A percentile compares a stretch with the other conserved stretches of the same genome.
Evolutionary conservation across 2,888 invertebrate genomes (phyloP).

Genomic region (Chorisops tibialis): DNA sequence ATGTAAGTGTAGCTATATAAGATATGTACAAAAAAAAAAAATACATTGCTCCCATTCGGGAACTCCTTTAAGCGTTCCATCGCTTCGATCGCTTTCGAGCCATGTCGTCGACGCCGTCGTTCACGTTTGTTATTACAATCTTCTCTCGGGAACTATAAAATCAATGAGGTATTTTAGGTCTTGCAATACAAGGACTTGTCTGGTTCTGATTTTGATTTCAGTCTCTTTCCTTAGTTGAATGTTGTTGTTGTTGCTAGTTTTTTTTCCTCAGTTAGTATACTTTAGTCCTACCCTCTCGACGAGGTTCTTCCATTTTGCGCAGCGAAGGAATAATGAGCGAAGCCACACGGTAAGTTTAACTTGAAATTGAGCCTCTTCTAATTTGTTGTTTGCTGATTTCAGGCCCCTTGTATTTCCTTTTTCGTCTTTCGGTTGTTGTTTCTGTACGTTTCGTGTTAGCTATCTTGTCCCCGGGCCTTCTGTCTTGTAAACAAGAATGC

Average conservation of each 20-base stretch:
- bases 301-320: neutral
- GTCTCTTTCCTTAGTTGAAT: constrained; percentile 1
- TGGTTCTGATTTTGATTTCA: neutral
- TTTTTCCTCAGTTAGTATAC: neutral
- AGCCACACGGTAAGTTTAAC: constrained; percentile 10
- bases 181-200: constrained; percentile 3
- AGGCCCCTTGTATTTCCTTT: constrained; percentile 28
- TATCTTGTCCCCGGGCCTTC: constrained; percentile 28
- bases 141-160: neutral
- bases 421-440: constrained; percentile 21
- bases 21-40: too few relatives aligned
- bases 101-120: constrained; percentile 13
- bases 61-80: constrained; percentile 2
- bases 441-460: constrained; percentile 27
- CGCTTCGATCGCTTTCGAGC: constrained; percentile 3
- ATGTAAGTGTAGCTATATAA: too few relatives aligned
- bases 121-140: neutral
- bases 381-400: constrained; percentile 16
- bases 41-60: neutral
- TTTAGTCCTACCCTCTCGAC: neutral
- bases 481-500: too few relatives aligned
- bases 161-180: neutral
- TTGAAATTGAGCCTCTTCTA: constrained; percentile 14
- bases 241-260: neutral
- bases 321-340: neutral